These are phyloP conservation scores for Cheilosia impressa DNA, from an alignment of 2,888 invertebrate species.

Conservation along the genomic window DNA sequence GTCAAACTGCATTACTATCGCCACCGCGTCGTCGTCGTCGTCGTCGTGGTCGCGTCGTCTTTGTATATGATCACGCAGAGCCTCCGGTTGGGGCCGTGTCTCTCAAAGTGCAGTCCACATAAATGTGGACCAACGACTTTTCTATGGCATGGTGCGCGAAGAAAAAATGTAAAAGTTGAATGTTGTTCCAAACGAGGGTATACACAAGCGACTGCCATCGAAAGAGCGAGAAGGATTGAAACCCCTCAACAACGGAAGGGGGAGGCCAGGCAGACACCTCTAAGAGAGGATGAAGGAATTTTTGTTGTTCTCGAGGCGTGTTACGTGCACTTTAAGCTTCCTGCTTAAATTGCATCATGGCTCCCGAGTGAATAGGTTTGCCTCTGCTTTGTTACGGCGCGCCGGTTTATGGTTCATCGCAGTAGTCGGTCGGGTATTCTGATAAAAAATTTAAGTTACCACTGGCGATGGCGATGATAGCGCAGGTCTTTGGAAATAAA, in stretches of 20 bases:
- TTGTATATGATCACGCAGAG: constrained; percentile 38
- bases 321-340: constrained; percentile 72
- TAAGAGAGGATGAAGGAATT: constrained; percentile 51
- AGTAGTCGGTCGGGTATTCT: constrained; percentile 16
- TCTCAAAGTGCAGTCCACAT: constrained; percentile 35
- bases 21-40: constrained; percentile 44
- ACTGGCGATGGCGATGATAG: constrained; percentile 48
- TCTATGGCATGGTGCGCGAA: constrained; percentile 46
- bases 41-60: constrained; percentile 56
- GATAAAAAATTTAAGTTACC: constrained; percentile 49
- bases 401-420: constrained; percentile 19
- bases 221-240: constrained; percentile 38
- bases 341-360: constrained; percentile 72
- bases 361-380: constrained; percentile 44
- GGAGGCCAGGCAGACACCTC: background rate
- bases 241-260: background rate
- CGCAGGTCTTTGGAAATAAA: constrained; percentile 48
- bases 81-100: constrained; percentile 9
- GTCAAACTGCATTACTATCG: constrained; percentile 73
- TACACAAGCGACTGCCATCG: background rate
- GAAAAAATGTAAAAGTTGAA: constrained; percentile 73
- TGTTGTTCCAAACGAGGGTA: constrained; percentile 62
- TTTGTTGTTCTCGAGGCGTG: constrained; percentile 65
- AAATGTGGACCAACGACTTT: constrained; percentile 70
- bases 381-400: constrained; percentile 33